Evolutionary conservation across 2,113 vertebrate genomes (phyloP), one percentile per base, ranked within the genome.

Genomic region (Microtus montanus): DNA sequence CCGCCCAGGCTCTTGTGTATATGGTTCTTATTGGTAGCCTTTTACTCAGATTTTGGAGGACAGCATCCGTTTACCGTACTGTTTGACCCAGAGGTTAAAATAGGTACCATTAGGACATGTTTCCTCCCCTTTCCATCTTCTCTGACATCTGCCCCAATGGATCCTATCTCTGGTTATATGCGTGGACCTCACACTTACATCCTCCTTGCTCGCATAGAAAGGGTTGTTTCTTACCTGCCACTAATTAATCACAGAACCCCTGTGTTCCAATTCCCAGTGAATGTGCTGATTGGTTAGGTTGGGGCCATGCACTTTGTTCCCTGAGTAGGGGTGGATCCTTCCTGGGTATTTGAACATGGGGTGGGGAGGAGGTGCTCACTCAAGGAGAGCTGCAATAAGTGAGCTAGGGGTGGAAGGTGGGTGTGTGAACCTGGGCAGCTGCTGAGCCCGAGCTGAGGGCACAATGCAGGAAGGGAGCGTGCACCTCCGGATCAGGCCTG

Each of bases 21-120:
- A 61, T 85, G 28, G 12, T 47, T 52, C 17, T 38, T 78, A 7
- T 70, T 84, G 52, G 71, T 44, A 82, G 41, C 12, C 47, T 70
- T 84, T 84, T 73, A 33, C 41, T 80, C 35, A 54, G 58, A 92
- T 77, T 3, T 49, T 82, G 8, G 41, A 47, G 20, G 70, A 12
- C 87, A 38, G 58, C 77, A 71, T 93, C 41, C 84, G 41, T 79
- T 88, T 92, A 38, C 85, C 75, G 89, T 66, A 33, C n/a, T 13
- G 0, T 78, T 92, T 87, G 90, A 79, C 86, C 44, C 70, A 64
- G 80, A 79, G 33, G 15, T 30, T 87, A 75, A 38, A 79, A 77
- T 20, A 20, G 1, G 20, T 49, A 14, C 58, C 63, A 15, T n/a
- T 26, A 24, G 58, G 33, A 52, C 24, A 35, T 5, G 63, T 47